Evolutionary conservation across 2,113 vertebrate genomes (phyloP), one percentile per base, ranked within the genome.

Genomic region (Herpetotheres cachinnans): DNA sequence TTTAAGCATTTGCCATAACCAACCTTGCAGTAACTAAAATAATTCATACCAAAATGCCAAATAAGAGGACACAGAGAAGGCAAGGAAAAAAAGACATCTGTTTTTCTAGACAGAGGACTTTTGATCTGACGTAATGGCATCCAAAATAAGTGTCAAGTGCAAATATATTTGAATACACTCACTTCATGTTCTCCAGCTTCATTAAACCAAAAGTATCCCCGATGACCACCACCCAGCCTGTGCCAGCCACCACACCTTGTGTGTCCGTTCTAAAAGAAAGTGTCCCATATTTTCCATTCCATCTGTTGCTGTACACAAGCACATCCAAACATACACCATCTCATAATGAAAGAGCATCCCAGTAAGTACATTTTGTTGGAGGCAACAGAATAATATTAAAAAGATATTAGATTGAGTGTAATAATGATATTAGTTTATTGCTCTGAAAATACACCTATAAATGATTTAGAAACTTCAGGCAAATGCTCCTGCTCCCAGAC

Each of bases 161-260:
- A 69, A 63, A 40, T 40, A 49, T 20, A 82, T 40, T 34, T 36
- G 58, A 80, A 93, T 21, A 77, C 3, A 29, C 10, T 59, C 46
- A 27, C 10, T 67, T 85, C 13, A 50, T 1, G 1, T 80, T 62
- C 38, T 88, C 30, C 24, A 82, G 30, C 38, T 94, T 66, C 54
- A 71, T 66, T 42, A 88, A 91, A 77, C 30, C 7, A 2, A 80
- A 92, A 90, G n/a, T 38, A 93, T 7, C 13, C 1, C 11, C 1
- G 3, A 6, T 2, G 24, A 21, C 30, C 29, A 54, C 36, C 4
- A 6, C 16, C 14, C 47, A 85, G 65, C 47, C 47, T 1, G 0
- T 2, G 3, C 13, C 2, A 2, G 13, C 11, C 42, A 56, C 9
- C 4, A 2, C 1, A 0, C 19, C 36, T 36, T 6, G 2, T 8